Evolutionary conservation across 2,888 invertebrate species (phyloP), one percentile per base, ranked within the genome.

Genomic region (Zootermopsis nevadensis): DNA sequence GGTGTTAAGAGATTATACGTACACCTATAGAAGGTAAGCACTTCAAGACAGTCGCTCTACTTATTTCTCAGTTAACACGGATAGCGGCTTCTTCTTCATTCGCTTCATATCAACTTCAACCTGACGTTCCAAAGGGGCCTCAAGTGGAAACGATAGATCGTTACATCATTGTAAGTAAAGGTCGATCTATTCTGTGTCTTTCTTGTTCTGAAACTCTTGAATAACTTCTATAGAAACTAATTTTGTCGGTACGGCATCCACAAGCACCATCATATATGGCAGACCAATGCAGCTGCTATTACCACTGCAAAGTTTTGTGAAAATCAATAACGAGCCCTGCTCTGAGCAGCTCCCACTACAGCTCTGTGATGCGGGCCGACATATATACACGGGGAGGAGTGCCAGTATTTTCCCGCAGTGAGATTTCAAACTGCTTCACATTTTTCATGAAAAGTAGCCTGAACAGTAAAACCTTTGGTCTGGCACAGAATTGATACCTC

Each of bases 141-240:
- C 27, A 30, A 30, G 66, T 66, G 66, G 66, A 66, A 12, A 30
- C 15, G 69, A 33, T 33, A 69, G 33, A 31, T 69, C 33, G 69
- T 69, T 33, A 69, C 30, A 69, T 69, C 60, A 19, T 33, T 33
- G 27, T 69, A 69, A 19, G 69, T 69, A 60, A 30, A 69, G 69
- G 69, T 6, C 69, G 69, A 69, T 33, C 38, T 33, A 6, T 31
- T 77, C 15, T 42, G n/a, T 53, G 31, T 31, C 31, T 30, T 24
- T 53, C 77, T 77, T 53, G 48, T 48, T 24, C 30, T 12, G 30
- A 30, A 42, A 22, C 77, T 31, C 33, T 55, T 55, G 53, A 31
- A 77, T 77, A 77, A 77, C 77, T 77, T 55, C 77, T 77, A 77
- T 31, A 77, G 77, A 53, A 77, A 77, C 77, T 77, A 77, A 77